Percentiles rank a stretch among this genome's conserved stretches.
Evolutionary conservation across 2,888 invertebrate species (phyloP).

Genomic region (Cephalotes varians): DNA sequence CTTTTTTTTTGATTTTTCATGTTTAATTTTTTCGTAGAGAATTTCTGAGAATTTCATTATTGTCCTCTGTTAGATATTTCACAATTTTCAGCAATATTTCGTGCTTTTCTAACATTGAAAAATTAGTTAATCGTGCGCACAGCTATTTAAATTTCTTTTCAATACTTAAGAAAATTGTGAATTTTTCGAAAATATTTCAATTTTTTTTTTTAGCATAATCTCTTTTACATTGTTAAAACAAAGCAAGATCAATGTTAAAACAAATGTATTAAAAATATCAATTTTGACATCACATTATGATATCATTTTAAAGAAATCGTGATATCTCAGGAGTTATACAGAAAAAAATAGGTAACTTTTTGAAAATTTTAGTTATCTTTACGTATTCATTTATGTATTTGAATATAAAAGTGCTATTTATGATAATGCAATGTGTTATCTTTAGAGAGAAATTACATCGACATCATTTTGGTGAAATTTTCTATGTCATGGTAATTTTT

Average conservation of each 20-base stretch:
- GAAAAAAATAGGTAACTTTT: not conserved
- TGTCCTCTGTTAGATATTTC: not conserved
- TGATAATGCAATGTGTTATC: not conserved
- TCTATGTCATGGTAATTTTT: constrained; percentile 12
- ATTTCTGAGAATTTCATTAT: not conserved
- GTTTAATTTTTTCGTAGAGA: not conserved
- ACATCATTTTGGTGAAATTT: constrained; percentile 15
- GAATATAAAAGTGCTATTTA: not conserved
- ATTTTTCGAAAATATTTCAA: not conserved
- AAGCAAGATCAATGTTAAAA: not conserved
- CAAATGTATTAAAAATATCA: not conserved
- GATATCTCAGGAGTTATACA: not conserved
- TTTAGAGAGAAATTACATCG: not conserved
- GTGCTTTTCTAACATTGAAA: not conserved
- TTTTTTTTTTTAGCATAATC: not conserved
- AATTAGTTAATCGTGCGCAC: not conserved
- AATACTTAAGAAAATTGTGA: not conserved
- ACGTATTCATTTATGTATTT: not conserved
- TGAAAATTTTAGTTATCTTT: not conserved
- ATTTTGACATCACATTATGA: not conserved
- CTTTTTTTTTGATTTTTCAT: not conserved
- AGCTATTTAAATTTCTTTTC: not conserved
- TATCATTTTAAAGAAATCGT: not conserved
- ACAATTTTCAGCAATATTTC: not conserved
- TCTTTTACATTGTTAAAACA: not conserved